phyloP scores from a whole-genome alignment of 1,140 invertebrate genomes.

The Mylabris phalerata region DNA sequence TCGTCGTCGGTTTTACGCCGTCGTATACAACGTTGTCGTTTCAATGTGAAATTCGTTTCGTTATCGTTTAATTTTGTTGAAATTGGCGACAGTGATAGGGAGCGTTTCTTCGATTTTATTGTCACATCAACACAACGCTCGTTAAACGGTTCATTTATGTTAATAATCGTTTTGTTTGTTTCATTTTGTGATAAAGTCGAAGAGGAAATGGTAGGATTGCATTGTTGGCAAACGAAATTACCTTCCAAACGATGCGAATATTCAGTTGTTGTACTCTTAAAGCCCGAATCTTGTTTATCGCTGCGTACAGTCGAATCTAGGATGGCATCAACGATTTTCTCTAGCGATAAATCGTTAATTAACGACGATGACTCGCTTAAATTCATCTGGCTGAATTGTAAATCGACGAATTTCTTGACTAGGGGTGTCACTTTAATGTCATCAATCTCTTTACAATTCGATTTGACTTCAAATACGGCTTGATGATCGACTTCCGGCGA shows the following conservation, averaged over 20 bases:
- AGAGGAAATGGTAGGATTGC: conserved; percentile 23
- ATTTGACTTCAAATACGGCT: neutral
- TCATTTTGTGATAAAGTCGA: neutral
- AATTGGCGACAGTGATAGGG: conserved; percentile 8
- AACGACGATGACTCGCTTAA: conserved; percentile 30
- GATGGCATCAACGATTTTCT: conserved; percentile 39
- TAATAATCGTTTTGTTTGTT: conserved; percentile 35
- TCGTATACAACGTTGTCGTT: conserved; percentile 37
- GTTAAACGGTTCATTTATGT: conserved; percentile 37
- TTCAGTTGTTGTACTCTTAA: conserved; percentile 31
- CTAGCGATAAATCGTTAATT: conserved; percentile 39
- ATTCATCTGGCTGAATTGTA: conserved; percentile 29
- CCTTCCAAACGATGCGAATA: conserved; percentile 28
- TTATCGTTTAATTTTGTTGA: conserved; percentile 1
- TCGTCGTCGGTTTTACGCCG: conserved; percentile 23
- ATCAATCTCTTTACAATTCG: conserved; percentile 7
- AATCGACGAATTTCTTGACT: conserved; percentile 36
- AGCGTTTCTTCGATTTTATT: conserved; percentile 26
- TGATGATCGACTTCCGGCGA: conserved; percentile 43
- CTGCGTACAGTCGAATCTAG: conserved; percentile 25
- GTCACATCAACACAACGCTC: conserved; percentile 35
- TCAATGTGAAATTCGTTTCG: conserved; percentile 28
- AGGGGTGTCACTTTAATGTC: conserved; percentile 35
- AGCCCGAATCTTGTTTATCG: conserved; percentile 32
- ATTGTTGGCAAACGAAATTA: conserved; percentile 31